Evolutionary conservation across 2,797 vertebrate species (phyloP).

Genomic region (Parotocinclus haroldoi): DNA sequence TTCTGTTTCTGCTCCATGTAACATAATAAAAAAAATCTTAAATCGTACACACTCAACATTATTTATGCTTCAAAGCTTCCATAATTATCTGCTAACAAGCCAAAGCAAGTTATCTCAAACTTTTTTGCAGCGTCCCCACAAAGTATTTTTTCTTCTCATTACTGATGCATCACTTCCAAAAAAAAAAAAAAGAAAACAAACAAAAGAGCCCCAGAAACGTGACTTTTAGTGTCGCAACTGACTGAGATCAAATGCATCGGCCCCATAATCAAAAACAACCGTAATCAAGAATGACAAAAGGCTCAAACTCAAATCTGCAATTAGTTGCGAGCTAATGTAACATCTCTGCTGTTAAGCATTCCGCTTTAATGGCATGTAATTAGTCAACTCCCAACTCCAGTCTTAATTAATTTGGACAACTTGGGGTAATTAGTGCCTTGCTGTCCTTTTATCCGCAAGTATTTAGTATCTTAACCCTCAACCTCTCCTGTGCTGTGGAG

Average conservation of each 20-base stretch:
- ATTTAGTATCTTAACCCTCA: slow-evolving; percentile 43
- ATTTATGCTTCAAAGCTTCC: too few species aligned
- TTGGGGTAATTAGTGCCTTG: slow-evolving; percentile 44
- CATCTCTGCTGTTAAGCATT: slow-evolving; percentile 29
- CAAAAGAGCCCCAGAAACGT: too few species aligned
- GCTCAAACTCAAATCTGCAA: slow-evolving; percentile 24
- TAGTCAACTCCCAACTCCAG: slow-evolving; percentile 46
- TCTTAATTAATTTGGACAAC: slow-evolving; percentile 51
- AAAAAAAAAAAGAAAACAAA: too few species aligned
- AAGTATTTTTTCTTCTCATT: too few species aligned
- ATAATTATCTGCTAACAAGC: too few species aligned
- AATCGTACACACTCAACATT: too few species aligned
- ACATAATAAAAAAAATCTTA: too few species aligned
- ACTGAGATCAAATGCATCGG: slow-evolving; percentile 40
- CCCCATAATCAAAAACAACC: slow-evolving; percentile 32
- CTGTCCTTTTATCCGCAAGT: slow-evolving; percentile 38
- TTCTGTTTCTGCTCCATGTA: too few species aligned
- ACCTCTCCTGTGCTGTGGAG: slow-evolving; percentile 24
- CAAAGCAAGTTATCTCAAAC: too few species aligned
- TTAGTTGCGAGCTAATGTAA: slow-evolving; percentile 41
- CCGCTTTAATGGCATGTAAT: slow-evolving; percentile 46
- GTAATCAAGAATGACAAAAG: slow-evolving; percentile 40
- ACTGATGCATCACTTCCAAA: too few species aligned
- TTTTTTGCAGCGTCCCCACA: too few species aligned
- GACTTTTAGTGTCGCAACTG: slow-evolving; percentile 42